Evolutionary conservation across 2,113 vertebrate genomes (phyloP), one percentile per base, ranked within the genome.

Genomic region (Entomyzon cyanotis): DNA sequence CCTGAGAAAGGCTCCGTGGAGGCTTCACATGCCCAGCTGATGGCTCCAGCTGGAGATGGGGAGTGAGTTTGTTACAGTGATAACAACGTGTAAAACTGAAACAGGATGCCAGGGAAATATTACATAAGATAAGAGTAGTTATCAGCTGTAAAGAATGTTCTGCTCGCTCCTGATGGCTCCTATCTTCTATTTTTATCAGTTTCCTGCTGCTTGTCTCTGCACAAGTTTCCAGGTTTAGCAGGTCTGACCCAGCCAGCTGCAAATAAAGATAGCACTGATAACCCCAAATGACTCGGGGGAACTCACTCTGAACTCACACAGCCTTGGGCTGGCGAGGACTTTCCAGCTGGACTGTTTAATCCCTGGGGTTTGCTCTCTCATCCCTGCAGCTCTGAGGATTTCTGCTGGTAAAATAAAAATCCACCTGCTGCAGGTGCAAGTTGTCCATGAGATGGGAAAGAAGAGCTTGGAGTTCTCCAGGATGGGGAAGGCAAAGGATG

Each of bases 191-290:
- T 94, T 89, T 91, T 94, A 92, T 94, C 93, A 2, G 46, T 47
- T 96, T 91, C 89, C 84, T 93, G 73, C 91, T 93, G 62, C 87
- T 83, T 87, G 81, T 68, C 94, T 96, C 68, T 70, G 89, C 52
- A 74, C 62, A 46, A 4, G 28, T 83, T 89, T 95, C 93, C 91
- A 60, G 39, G 68, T 92, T 65, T 80, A 76, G 85, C 90, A 91
- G 80, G 68, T 63, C 85, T 96, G 65, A 92, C 74, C 88, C 75
- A 89, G 87, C 21, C 84, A 84, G 90, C 80, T 86, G 84, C 93
- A 87, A 94, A 85, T 78, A 67, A 75, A 92, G 95, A 96, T 93
- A 62, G 53, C 69, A 2, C 69, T 56, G 94, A 94, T 93, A 95
- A 77, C 56, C 33, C 60, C 5, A 59, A 75, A 11, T 44, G 20